These are phyloP conservation scores for Rhogogaster chlorosoma DNA, from an alignment of 2,888 invertebrate genomes.

Conservation along the genomic window DNA sequence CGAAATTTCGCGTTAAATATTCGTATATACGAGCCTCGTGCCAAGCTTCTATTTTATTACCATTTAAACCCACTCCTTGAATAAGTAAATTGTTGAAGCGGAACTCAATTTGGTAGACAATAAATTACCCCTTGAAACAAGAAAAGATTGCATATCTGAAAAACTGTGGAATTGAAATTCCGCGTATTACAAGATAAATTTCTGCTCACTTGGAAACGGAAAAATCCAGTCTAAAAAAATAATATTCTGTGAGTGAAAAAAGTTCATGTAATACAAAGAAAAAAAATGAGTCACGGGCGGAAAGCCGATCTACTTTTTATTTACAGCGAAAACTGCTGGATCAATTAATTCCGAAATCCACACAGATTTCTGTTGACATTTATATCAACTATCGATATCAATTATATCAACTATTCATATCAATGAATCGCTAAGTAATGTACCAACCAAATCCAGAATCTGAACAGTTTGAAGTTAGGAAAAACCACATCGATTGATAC, in stretches of 20 bases:
- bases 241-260: background rate
- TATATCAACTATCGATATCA: no score
- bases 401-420: no score
- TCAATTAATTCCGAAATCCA: no score
- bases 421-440: no score
- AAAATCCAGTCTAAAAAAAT: background rate
- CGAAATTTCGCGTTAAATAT: background rate
- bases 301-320: no score
- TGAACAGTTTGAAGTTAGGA: no score
- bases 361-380: no score
- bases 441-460: no score
- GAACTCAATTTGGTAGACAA: background rate
- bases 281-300: no score
- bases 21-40: background rate
- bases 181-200: background rate
- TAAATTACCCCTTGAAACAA: background rate
- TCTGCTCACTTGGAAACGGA: background rate
- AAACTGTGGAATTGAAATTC: background rate
- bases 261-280: no score
- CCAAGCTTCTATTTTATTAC: background rate
- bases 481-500: no score
- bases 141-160: background rate
- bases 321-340: no score
- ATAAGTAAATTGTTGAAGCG: background rate
- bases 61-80: background rate